These are phyloP conservation scores for Andricus quercusramuli DNA, from an alignment of 2,888 invertebrate species.

Conservation along the genomic window DNA sequence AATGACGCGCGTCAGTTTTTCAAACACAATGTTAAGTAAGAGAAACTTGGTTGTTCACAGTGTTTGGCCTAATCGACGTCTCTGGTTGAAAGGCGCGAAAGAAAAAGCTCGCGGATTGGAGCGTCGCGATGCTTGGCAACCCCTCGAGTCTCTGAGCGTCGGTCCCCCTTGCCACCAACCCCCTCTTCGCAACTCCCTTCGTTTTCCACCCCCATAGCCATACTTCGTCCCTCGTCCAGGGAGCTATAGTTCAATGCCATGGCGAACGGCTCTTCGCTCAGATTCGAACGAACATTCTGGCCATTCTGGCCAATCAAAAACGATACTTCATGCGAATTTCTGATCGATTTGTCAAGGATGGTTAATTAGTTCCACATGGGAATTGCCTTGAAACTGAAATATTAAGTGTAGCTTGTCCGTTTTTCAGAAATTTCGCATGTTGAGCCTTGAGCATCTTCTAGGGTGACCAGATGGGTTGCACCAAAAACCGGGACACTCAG, in stretches of 20 bases:
- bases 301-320: not conserved
- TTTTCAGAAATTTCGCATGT: too few relatives aligned
- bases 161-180: conserved; percentile 45
- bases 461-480: too few relatives aligned
- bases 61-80: conserved; percentile 21
- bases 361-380: not conserved
- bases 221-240: conserved; percentile 43
- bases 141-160: conserved; percentile 57
- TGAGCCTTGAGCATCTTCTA: too few relatives aligned
- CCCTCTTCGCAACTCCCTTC: conserved; percentile 45
- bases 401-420: not conserved
- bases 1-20: conserved; percentile 7
- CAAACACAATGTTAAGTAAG: not conserved
- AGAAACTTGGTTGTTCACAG: conserved; percentile 1
- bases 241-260: conserved; percentile 40
- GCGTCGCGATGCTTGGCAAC: conserved; percentile 52
- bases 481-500: too few relatives aligned
- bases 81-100: conserved; percentile 48
- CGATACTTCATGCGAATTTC: not conserved
- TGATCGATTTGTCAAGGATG: not conserved
- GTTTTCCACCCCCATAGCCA: conserved; percentile 47
- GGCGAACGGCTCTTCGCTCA: not conserved
- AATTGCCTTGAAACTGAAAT: not conserved
- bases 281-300: conserved; percentile 9
- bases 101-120: conserved; percentile 49